A percentile compares a stretch with the other conserved stretches of the same genome.
Conservation (phyloP, 2,113 vertebrate genomes). For the Plecturocebus donacophilus region DNA sequence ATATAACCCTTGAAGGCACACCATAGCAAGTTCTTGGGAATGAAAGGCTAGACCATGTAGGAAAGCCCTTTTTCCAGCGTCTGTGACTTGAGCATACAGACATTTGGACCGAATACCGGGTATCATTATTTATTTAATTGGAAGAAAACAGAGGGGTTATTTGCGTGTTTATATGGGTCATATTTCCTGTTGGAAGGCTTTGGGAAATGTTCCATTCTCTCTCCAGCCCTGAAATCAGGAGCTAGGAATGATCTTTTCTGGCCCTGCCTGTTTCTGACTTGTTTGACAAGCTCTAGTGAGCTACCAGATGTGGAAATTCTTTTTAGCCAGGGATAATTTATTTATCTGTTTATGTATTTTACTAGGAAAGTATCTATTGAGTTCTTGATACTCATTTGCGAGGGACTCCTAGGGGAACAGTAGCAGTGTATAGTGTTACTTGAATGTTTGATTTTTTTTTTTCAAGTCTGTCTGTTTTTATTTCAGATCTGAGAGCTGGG, state of each 20-base stretch:
- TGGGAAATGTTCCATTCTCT: conserved; percentile 66
- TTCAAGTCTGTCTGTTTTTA: conserved; percentile 78
- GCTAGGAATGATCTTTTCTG: conserved; percentile 83
- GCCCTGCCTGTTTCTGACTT: conserved; percentile 85
- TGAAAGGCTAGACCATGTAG: background rate
- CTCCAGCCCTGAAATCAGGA: conserved; percentile 74
- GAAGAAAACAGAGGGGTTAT: conserved; percentile 39
- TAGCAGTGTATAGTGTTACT: conserved; percentile 86
- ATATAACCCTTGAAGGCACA: background rate
- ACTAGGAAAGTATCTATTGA: conserved; percentile 86
- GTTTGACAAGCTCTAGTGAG: conserved; percentile 85
- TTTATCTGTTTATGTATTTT: conserved; percentile 88
- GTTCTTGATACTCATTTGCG: conserved; percentile 84
- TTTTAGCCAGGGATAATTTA: conserved; percentile 86
- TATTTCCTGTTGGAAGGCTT: conserved; percentile 56
- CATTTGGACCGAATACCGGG: background rate
- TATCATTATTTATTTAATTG: conserved; percentile 59
- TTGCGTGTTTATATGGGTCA: conserved; percentile 27
- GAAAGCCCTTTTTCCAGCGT: background rate
- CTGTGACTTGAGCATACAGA: conserved; percentile 4
- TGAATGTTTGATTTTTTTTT: conserved; percentile 75
- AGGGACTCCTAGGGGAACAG: conserved; percentile 84
- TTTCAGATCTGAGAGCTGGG: conserved; percentile 78
- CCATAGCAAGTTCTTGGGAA: background rate
- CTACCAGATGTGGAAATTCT: conserved; percentile 88